Percentiles rank a stretch among this genome's conserved stretches.
Conservation (phyloP, 1,140 invertebrate species). For the Drosophila azteca region DNA sequence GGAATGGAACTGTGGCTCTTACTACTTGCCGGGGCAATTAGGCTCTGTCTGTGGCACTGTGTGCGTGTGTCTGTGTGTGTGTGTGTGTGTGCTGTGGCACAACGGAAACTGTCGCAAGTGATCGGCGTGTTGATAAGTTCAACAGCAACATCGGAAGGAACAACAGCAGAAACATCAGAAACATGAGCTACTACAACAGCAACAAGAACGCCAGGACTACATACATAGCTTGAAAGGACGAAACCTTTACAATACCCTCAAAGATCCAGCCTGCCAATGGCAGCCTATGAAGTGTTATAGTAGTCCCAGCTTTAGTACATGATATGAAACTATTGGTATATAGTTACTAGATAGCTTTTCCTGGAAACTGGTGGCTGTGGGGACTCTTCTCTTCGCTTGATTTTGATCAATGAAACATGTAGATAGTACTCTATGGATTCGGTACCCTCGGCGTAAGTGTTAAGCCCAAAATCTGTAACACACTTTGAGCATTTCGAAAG, state of each 20-base stretch:
- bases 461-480: conserved; percentile 43
- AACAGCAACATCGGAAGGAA: conserved; percentile 37
- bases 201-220: too few relatives aligned
- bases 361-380: too few relatives aligned
- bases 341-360: too few relatives aligned
- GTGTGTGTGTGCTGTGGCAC: conserved; percentile 54
- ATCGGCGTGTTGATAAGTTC: conserved; percentile 79
- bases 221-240: too few relatives aligned
- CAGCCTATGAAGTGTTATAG: too few relatives aligned
- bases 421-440: too few relatives aligned
- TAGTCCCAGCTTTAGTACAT: too few relatives aligned
- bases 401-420: too few relatives aligned
- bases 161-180: conserved; percentile 28
- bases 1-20: conserved; percentile 22
- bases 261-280: too few relatives aligned
- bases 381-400: too few relatives aligned
- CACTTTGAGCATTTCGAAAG: conserved; percentile 49
- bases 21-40: conserved; percentile 75
- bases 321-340: too few relatives aligned
- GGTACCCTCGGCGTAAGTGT: neutral
- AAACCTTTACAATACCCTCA: too few relatives aligned
- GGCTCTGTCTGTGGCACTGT: conserved; percentile 34
- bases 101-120: conserved; percentile 80
- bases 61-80: conserved; percentile 26
- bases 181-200: conserved; percentile 14